Percentiles rank a stretch among this genome's conserved stretches.
These are phyloP conservation scores for Nothoprocta perdicaria DNA, from an alignment of 2,113 vertebrate species.

Conservation along the genomic window DNA sequence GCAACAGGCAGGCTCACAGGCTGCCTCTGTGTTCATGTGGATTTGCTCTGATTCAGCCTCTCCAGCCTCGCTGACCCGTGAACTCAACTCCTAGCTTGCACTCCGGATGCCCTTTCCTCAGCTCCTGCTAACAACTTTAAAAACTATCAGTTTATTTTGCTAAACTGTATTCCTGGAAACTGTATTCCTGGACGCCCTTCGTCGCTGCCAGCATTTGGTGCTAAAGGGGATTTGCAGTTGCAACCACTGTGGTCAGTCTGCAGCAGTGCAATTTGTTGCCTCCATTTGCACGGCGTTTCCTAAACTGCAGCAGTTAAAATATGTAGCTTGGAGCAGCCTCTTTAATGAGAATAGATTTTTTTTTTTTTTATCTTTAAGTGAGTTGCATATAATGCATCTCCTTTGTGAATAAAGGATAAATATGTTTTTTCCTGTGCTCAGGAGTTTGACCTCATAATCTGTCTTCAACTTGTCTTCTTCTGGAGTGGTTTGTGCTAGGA, in stretches of 20 bases:
- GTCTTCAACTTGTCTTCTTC: neutral
- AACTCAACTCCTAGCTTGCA: accelerated
- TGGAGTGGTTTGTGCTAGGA: neutral
- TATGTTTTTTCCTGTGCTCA: neutral
- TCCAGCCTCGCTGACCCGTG: neutral
- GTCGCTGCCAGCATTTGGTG: neutral
- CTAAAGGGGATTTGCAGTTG: neutral
- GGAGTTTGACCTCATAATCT: neutral
- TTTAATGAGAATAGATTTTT: neutral
- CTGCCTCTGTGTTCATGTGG: neutral
- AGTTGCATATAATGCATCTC: neutral
- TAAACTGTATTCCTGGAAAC: neutral
- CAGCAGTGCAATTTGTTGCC: neutral
- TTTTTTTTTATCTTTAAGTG: neutral
- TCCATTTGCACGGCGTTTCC: neutral
- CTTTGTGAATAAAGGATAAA: neutral
- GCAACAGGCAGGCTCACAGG: neutral
- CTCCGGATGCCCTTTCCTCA: accelerated
- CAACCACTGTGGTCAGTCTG: neutral
- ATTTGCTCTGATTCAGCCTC: neutral
- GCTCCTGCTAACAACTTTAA: neutral
- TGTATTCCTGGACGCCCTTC: neutral
- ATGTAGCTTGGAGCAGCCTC: neutral
- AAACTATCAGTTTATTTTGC: conserved; percentile 15
- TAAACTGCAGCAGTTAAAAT: neutral